Evolutionary conservation across 1,140 invertebrate genomes (phyloP).

Genomic region (Charaxes varanes): DNA sequence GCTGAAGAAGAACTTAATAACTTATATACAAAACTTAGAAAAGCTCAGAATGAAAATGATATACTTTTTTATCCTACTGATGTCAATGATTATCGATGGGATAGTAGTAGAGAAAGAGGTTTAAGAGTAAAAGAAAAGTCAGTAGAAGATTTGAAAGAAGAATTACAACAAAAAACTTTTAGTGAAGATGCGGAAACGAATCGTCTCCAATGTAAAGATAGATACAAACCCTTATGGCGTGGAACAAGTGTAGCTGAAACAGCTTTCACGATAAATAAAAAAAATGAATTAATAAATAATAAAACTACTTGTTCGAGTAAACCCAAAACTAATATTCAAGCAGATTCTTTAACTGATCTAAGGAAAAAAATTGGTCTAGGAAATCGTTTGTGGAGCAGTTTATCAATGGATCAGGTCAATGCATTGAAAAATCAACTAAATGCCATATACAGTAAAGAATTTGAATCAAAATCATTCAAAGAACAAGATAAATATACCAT

Average conservation of each 20-base stretch:
- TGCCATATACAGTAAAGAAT: constrained; percentile 85
- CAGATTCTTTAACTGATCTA: constrained; percentile 47
- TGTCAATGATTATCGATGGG: constrained; percentile 82
- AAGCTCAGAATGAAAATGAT: constrained; percentile 87
- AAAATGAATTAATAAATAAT: constrained; percentile 40
- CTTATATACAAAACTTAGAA: constrained; percentile 85
- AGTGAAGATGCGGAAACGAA: constrained; percentile 71
- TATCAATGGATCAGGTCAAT: constrained; percentile 89
- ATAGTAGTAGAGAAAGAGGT: constrained; percentile 82
- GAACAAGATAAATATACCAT: constrained; percentile 75
- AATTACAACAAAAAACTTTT: constrained; percentile 77
- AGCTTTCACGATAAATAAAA: constrained; percentile 79
- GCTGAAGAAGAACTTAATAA: constrained; percentile 87
- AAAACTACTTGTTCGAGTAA: constrained; percentile 20
- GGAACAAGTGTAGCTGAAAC: constrained; percentile 87
- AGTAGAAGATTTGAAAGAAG: constrained; percentile 87
- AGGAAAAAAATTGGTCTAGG: constrained; percentile 78
- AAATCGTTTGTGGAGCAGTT: constrained; percentile 86
- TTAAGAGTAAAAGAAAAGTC: constrained; percentile 89
- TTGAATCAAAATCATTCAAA: constrained; percentile 56
- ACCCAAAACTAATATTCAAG: constrained; percentile 33
- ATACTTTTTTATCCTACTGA: constrained; percentile 87
- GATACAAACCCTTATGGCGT: constrained; percentile 88
- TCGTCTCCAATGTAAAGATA: constrained; percentile 75
- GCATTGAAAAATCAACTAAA: constrained; percentile 87